Base-by-base conservation (phyloP, 2,113 vertebrate genomes). In the Shinisaurus crocodilurus region DNA sequence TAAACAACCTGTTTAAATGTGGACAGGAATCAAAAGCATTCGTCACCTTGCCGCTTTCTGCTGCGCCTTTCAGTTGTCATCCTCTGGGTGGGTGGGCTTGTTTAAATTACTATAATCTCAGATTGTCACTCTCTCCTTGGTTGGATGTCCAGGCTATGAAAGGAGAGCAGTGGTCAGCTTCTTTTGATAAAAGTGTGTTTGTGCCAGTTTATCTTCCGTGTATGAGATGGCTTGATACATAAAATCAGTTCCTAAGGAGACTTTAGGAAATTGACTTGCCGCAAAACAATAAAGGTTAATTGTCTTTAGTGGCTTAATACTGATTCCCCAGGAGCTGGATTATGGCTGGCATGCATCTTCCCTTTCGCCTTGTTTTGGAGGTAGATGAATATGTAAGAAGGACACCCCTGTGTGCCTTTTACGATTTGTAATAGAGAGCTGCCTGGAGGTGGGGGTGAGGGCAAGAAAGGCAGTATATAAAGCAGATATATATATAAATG, bases 221-320 rank as follows among this genome's bases (percentile, higher is more conserved):
- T 29, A 0, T 20, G 43, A 50, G 82, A 20, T 5, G 34, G 72
- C 23, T 75, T 50, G 43, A 20, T 34, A 18, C 50, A 3, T 13
- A 18, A n/a, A n/a, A n/a, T n/a, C n/a, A n/a, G n/a, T n/a, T n/a
- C n/a, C n/a, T n/a, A n/a, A 63, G 84, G 75, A 91, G 89, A 63
- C 81, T 13, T 77, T 83, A 75, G 82, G 88, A 89, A 89, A 82
- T 77, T 77, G 48, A 1, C 34, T 69, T 54, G 40, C 79, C 81
- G 12, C 29, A n/a, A 63, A 90, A 83, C 89, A 90, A 88, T 90
- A 60, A 70, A n/a, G n/a, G 6, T 80, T 25, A 32, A 27, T 12
- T 16, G 69, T 72, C 82, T 32, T 45, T 57, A n/a, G 57, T 40
- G 15, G 12, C 5, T 32, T 8, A 37, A 25, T 10, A 15, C 20